Percentiles rank a stretch among this genome's conserved stretches.
Evolutionary conservation across 2,888 invertebrate species (phyloP).

Genomic region (Andrena marginata): DNA sequence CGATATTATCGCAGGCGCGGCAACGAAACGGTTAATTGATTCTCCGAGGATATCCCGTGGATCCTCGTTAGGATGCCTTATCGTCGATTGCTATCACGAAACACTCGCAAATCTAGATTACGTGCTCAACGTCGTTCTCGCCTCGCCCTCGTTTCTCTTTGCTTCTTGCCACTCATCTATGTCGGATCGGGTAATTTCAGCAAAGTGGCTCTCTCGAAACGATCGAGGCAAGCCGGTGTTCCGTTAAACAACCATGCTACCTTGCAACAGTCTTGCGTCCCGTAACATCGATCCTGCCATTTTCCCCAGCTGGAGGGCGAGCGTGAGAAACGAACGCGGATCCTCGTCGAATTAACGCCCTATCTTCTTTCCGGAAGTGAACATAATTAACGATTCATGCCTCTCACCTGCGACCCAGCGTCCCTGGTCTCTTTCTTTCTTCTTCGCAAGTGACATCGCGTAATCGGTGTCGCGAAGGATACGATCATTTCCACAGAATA

Average conservation of each 20-base stretch:
- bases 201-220: conserved; percentile 58
- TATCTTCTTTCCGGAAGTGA: neutral
- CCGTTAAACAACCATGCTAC: conserved; percentile 48
- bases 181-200: conserved; percentile 64
- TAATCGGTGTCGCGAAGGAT: neutral
- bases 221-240: conserved; percentile 44
- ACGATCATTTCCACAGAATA: neutral
- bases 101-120: conserved; percentile 52
- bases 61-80: conserved; percentile 36
- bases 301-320: neutral
- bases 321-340: conserved; percentile 16
- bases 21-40: conserved; percentile 35
- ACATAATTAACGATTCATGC: conserved; percentile 9
- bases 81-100: conserved; percentile 47
- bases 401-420: too few species aligned
- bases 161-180: conserved; percentile 52
- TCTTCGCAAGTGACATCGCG: too few species aligned
- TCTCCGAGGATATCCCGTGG: neutral
- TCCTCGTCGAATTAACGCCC: conserved; percentile 20
- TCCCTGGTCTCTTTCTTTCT: neutral
- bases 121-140: conserved; percentile 27
- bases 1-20: neutral
- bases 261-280: conserved; percentile 24
- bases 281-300: conserved; percentile 42
- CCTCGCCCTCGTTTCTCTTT: conserved; percentile 30